Percentiles rank a stretch among this genome's conserved stretches.
These are phyloP conservation scores for Meandrina meandrites DNA, from an alignment of 92 coral and sea anemone species.

Conservation along the genomic window DNA sequence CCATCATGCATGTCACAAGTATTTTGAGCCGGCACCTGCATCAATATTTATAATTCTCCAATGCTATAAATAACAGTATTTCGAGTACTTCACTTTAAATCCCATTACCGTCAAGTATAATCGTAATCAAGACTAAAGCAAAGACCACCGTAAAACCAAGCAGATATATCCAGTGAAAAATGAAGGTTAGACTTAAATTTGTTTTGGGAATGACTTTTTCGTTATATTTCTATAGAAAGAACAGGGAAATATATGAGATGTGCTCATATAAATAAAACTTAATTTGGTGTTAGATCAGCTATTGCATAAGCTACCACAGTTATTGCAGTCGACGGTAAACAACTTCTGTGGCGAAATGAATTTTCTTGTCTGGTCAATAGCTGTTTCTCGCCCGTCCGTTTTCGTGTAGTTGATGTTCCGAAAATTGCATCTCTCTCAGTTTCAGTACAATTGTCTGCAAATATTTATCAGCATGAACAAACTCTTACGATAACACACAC, in stretches of 20 bases:
- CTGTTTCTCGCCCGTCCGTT: no score
- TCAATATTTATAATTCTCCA: not conserved
- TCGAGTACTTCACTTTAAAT: not conserved
- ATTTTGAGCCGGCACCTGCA: not conserved
- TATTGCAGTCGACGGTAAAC: no score
- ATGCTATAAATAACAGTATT: conserved; percentile 3
- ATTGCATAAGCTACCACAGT: no score
- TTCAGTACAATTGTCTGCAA: no score
- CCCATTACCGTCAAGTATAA: not conserved
- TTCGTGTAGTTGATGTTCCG: no score
- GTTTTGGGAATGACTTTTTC: not conserved
- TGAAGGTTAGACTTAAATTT: not conserved
- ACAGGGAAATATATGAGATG: no score
- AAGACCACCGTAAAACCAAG: not conserved
- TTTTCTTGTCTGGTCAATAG: not conserved
- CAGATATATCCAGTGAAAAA: not conserved
- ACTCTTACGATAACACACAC: no score
- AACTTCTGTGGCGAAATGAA: not conserved
- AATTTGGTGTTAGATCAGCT: no score
- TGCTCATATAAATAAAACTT: no score
- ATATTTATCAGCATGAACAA: no score
- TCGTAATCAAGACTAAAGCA: not conserved
- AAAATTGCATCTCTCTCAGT: no score
- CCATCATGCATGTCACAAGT: not conserved
- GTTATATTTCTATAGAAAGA: no score